Base-by-base conservation (phyloP, 1,140 invertebrate genomes). In the Sinella curviseta region DNA sequence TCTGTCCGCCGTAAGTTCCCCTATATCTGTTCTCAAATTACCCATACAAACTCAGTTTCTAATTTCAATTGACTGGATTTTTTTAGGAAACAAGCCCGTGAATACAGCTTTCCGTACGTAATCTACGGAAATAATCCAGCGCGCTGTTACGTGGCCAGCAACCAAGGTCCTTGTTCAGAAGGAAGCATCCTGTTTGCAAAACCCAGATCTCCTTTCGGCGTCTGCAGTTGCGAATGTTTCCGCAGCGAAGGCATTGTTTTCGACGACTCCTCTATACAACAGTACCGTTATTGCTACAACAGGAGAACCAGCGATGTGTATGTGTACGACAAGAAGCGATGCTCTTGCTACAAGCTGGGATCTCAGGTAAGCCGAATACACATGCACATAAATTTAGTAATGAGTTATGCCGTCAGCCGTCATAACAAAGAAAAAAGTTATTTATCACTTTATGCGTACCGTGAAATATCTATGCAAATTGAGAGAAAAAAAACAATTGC, bases 211-310 rank as follows among this genome's bases (percentile, higher is more conserved):
- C 28, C 8, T 1, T 70, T 70, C 31, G 65, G 65, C 1, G 31
- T 70, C 8, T 70, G 65, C 31, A 31, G 28, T 24, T 70, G 65
- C 24, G 65, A 70, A 33, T 70, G 65, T 70, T 70, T 70, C 31
- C 12, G 30, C 8, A n/a, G 30, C n/a, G 65, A 70, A 14, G 65
- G 65, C 39, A 48, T 4, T 33, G 12, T 70, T 2, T 70, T 70
- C 31, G 65, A 70, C 30, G 65, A 31, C 31, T 31, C 31, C 26
- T 8, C 4, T 12, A 30, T 30, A 70, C 28, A 24, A 12, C 8
- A 33, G 8, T 70, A 70, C 65, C 65, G 65, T 70, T 70, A 70
- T 33, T 70, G 65, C 24, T 70, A 31, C n/a, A 70, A 33, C 30
- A 14, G 8, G 12, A 30, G 28, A 70, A 12, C 31, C 8, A 14